phyloP scores from a whole-genome alignment of 35 echinoderm and acorn worm genomes.

The Ophioderma brevispina region DNA sequence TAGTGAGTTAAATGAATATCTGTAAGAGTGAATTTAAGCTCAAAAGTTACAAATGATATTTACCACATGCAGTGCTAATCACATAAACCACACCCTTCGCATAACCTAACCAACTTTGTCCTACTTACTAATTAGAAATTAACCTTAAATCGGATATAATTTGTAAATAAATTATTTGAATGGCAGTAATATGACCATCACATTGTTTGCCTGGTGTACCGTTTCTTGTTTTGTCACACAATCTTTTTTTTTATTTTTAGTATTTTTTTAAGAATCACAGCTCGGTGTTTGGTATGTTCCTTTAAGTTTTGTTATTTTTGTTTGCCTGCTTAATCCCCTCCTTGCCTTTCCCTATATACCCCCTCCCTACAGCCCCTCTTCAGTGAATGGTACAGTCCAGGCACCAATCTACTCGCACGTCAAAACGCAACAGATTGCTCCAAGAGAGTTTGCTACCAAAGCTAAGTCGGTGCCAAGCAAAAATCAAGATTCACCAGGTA shows the following conservation, averaged over 20 bases:
- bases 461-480: neutral
- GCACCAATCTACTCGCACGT: neutral
- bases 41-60: no score
- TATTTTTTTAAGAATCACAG: neutral
- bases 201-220: neutral
- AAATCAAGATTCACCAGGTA: neutral
- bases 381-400: neutral
- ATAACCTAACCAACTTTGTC: no score
- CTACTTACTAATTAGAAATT: no score
- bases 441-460: neutral
- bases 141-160: no score
- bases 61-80: no score
- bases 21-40: no score
- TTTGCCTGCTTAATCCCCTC: neutral
- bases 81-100: no score
- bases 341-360: neutral
- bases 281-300: conserved; percentile 2
- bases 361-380: conserved; percentile 1
- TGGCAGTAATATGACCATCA: neutral
- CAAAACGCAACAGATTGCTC: neutral
- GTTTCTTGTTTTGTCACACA: no score
- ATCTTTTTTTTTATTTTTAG: neutral
- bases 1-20: no score
- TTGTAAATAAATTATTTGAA: no score
- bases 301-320: conserved; percentile 14